phyloP scores from a whole-genome alignment of 2,888 invertebrate species.

The Alentia gelatinosa region DNA sequence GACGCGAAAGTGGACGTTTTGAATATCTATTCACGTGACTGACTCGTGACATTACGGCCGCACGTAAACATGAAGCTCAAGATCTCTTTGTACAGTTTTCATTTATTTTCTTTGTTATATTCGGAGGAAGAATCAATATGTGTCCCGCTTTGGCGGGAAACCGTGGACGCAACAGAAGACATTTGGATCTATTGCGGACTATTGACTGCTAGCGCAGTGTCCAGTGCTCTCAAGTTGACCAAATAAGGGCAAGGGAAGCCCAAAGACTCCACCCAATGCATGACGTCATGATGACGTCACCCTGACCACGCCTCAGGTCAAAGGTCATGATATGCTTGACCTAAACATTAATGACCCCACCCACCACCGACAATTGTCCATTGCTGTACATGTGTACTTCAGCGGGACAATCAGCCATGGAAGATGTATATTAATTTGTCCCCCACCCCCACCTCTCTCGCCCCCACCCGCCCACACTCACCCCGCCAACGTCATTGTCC shows the following conservation, averaged over 20 bases:
- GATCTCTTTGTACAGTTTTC: slow-evolving; percentile 50
- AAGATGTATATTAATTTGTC: slow-evolving; percentile 32
- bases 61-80: slow-evolving; percentile 8
- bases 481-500: not conserved
- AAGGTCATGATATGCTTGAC: not conserved
- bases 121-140: not conserved
- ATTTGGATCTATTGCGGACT: not conserved
- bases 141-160: slow-evolving; percentile 1
- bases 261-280: not conserved
- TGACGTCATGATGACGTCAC: not conserved
- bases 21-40: not conserved
- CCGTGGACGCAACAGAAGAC: not conserved
- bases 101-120: not conserved
- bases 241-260: not conserved
- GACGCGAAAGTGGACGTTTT: not conserved
- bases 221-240: not conserved
- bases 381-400: not conserved
- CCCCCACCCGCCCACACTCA: not conserved
- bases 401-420: not conserved
- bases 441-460: not conserved
- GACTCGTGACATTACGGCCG: not conserved
- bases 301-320: slow-evolving; percentile 17
- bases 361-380: not conserved
- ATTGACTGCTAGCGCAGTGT: not conserved
- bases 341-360: not conserved